Percentiles rank a stretch among this genome's conserved stretches.
phyloP scores from a whole-genome alignment of 1,140 invertebrate species.

The Cotesia chilonis region DNA sequence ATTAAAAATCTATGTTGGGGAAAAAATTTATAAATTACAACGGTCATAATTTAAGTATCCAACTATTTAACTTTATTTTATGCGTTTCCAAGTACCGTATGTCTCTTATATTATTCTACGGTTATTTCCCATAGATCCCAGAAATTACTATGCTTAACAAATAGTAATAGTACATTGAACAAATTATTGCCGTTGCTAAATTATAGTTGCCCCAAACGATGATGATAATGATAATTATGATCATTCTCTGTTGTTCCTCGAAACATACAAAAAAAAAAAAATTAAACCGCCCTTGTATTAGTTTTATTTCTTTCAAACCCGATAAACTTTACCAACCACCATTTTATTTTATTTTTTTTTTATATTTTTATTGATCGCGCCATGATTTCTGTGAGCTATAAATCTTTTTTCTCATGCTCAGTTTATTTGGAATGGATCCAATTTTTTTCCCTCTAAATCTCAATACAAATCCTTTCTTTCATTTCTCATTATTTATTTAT shows the following conservation, averaged over 20 bases:
- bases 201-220: conserved; percentile 18
- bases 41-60: too few relatives aligned
- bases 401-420: conserved; percentile 20
- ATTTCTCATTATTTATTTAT: conserved; percentile 1
- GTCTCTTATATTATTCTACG: background rate
- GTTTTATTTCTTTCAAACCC: background rate
- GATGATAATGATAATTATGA: background rate
- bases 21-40: too few relatives aligned
- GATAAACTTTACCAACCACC: too few relatives aligned
- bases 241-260: background rate
- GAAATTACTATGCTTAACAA: conserved; percentile 21
- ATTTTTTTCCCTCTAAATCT: conserved; percentile 14
- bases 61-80: conserved; percentile 17
- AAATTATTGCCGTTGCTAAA: conserved; percentile 32
- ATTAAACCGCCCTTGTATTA: too few relatives aligned
- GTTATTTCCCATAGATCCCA: conserved; percentile 23
- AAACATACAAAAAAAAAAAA: too few relatives aligned
- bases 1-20: too few relatives aligned
- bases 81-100: conserved; percentile 30
- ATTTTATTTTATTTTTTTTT: too few relatives aligned
- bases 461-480: background rate
- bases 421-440: conserved; percentile 16
- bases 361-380: too few relatives aligned
- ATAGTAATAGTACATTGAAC: conserved; percentile 10
- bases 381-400: conserved; percentile 3